Base-by-base conservation (phyloP, 2,888 invertebrate genomes). In the Sminthurinus aureus region DNA sequence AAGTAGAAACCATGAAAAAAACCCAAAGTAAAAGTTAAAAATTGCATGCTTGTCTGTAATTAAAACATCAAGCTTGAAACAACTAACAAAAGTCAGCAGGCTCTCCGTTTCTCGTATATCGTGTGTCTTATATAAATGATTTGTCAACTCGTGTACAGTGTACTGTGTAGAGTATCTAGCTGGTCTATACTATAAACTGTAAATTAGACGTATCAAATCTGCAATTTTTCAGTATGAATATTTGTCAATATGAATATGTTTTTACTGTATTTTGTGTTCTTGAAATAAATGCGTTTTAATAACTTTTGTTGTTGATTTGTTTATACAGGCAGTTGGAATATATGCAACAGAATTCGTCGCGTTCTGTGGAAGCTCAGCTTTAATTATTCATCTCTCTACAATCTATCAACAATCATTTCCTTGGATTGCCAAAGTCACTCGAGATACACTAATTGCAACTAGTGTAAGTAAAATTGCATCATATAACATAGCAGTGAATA, bases 401-500 rank as follows among this genome's bases (percentile, higher is more conserved):
- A 89, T 89, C 52, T 90, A 90, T 86, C 89, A 90, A 90, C 94
- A 92, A 90, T 93, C 92, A 90, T 93, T 93, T 90, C 91, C 92
- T 84, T 94, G 93, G 94, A 94, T 94, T 88, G 93, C 94, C 87
- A 93, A 93, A 90, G 93, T 94, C 91, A 94, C 94, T 88, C 93
- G 93, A 90, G 94, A 94, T 89, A 94, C 94, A 89, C 91, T 94
- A 86, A 91, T 93, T 90, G 92, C 93, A 88, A 93, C 93, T 88
- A 93, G 93, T 89, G 93, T 94, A 91, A 92, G 92, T 88, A 3
- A 38, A 38, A 38, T 38, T 38, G 38, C 1, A 26, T 66, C 1
- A 20, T 26, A 38, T 38, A 1, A 38, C n/a, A 8, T 50, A 9
- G 50, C 26, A 66, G 1, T 66, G 18, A 66, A 4, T 15, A 3